Conservation (phyloP, 2,888 invertebrate genomes). For the Xanthorhoe designata region DNA sequence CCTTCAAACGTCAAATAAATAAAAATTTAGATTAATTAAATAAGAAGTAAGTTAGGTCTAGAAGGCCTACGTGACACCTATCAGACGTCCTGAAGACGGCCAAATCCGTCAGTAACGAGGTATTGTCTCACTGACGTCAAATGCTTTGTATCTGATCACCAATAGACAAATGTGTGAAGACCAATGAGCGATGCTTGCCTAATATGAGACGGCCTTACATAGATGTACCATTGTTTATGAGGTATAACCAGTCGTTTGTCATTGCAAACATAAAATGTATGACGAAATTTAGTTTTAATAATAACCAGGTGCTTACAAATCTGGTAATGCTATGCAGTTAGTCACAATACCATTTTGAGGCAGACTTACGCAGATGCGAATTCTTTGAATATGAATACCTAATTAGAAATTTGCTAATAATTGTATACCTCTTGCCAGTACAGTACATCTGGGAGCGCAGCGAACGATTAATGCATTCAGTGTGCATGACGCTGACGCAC, state of each 20-base stretch:
- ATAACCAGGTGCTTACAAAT: constrained; percentile 10
- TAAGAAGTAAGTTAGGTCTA: too few relatives aligned
- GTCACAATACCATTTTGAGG: constrained; percentile 26
- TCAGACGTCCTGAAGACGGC: constrained; percentile 24
- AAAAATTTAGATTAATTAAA: too few relatives aligned
- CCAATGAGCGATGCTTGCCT: constrained; percentile 19
- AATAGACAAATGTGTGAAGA: constrained; percentile 12
- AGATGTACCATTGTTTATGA: constrained; percentile 23
- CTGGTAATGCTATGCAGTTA: constrained; percentile 17
- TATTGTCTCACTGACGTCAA: constrained; percentile 42
- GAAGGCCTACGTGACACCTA: constrained; percentile 32
- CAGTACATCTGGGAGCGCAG: background rate
- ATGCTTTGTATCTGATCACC: constrained; percentile 23
- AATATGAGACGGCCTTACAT: constrained; percentile 25
- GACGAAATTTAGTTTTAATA: constrained; percentile 7
- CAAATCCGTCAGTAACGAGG: constrained; percentile 42
- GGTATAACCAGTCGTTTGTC: constrained; percentile 6
- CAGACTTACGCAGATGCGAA: constrained; percentile 8
- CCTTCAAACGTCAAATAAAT: too few relatives aligned
- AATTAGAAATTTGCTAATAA: constrained; percentile 2
- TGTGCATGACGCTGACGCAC: too few relatives aligned
- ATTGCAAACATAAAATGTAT: constrained; percentile 13
- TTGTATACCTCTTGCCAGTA: background rate
- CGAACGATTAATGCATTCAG: background rate
- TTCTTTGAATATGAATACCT: constrained; percentile 14